Conservation (phyloP, 2,888 invertebrate genomes). For the Lordiphosa andalusiaca region DNA sequence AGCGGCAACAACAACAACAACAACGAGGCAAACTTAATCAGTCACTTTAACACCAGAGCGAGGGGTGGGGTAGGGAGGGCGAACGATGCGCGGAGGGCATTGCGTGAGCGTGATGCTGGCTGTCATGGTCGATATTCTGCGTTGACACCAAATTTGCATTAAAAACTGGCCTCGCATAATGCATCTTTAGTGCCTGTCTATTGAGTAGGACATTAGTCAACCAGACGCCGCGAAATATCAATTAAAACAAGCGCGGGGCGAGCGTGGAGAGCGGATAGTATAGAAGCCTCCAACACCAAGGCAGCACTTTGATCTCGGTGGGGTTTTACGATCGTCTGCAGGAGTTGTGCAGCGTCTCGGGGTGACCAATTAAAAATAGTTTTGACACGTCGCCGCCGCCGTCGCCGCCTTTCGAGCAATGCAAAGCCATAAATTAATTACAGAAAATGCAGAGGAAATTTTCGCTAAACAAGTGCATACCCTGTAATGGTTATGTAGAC, state of each 20-base stretch:
- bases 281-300: slow-evolving; percentile 16
- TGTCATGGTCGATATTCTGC: slow-evolving; percentile 76
- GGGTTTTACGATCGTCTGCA: slow-evolving; percentile 36
- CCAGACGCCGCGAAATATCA: slow-evolving; percentile 46
- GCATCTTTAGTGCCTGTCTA: slow-evolving; percentile 70
- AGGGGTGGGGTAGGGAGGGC: neutral
- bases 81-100: slow-evolving; percentile 14
- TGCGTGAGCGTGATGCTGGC: slow-evolving; percentile 67
- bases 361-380: slow-evolving; percentile 67
- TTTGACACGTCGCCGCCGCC: slow-evolving; percentile 65
- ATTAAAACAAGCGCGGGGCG: slow-evolving; percentile 62
- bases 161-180: slow-evolving; percentile 67
- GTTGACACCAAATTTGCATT: slow-evolving; percentile 77
- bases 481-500: too few species aligned
- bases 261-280: slow-evolving; percentile 61
- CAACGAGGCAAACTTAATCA: slow-evolving; percentile 59
- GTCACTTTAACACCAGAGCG: slow-evolving; percentile 64
- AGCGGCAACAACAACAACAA: slow-evolving; percentile 37
- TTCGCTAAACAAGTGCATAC: neutral
- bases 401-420: slow-evolving; percentile 45
- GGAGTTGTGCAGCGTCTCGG: slow-evolving; percentile 7
- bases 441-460: slow-evolving; percentile 46
- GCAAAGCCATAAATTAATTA: slow-evolving; percentile 70
- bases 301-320: slow-evolving; percentile 30
- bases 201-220: slow-evolving; percentile 74